A percentile compares a stretch with the other conserved stretches of the same genome.
phyloP scores from a whole-genome alignment of 2,888 invertebrate genomes.

The Microctonus hyperodae region DNA sequence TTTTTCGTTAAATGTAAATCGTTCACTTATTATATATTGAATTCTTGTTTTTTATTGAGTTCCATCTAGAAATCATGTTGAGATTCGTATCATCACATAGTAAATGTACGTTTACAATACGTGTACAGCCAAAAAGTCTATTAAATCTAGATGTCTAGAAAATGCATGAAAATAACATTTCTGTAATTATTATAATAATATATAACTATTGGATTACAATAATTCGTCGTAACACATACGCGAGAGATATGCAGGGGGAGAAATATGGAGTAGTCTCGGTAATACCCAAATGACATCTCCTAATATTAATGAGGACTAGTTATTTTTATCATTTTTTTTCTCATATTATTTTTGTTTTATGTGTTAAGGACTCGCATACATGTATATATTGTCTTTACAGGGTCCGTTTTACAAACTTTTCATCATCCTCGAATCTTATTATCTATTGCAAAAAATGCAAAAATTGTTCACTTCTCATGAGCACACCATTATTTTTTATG shows the following conservation, averaged over 20 bases:
- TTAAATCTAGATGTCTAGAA: slow-evolving; percentile 36
- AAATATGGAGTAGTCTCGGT: slow-evolving; percentile 38
- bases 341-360: slow-evolving; percentile 31
- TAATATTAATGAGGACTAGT: slow-evolving; percentile 44
- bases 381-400: slow-evolving; percentile 48
- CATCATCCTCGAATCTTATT: slow-evolving; percentile 27
- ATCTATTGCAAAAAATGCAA: slow-evolving; percentile 22
- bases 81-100: slow-evolving; percentile 22
- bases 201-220: slow-evolving; percentile 38
- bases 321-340: slow-evolving; percentile 18
- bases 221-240: slow-evolving; percentile 39
- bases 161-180: slow-evolving; percentile 40
- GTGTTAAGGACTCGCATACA: slow-evolving; percentile 45
- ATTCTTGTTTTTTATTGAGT: slow-evolving; percentile 25
- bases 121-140: slow-evolving; percentile 37
- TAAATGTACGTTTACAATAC: slow-evolving; percentile 31
- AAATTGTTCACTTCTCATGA: slow-evolving; percentile 1
- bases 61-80: slow-evolving; percentile 30
- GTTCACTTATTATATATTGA: not conserved
- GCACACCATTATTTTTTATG: slow-evolving; percentile 4
- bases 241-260: slow-evolving; percentile 42
- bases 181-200: slow-evolving; percentile 28
- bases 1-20: not conserved
- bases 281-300: slow-evolving; percentile 35
- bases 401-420: slow-evolving; percentile 42